Conservation (phyloP, 2,113 vertebrate genomes). For the Triplophysa dalaica region DNA sequence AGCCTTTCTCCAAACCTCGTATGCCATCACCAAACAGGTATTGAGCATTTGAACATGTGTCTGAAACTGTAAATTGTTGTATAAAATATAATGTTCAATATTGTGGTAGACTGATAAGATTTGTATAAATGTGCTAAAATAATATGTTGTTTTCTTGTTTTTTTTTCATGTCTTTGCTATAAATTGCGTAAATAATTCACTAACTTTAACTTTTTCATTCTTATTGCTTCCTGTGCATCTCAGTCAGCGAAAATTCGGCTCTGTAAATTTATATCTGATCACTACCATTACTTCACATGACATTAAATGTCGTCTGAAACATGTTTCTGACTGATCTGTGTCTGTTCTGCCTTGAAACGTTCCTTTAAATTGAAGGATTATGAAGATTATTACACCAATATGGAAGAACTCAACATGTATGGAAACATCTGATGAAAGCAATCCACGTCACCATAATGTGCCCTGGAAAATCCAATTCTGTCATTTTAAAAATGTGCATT, state of each 20-base stretch:
- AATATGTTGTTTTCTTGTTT: not conserved
- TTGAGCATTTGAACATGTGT: not conserved
- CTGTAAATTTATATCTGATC: slow-evolving; percentile 13
- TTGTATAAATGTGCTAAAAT: too few species aligned
- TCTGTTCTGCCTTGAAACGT: not conserved
- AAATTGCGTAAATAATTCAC: too few species aligned
- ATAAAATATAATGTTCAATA: too few species aligned
- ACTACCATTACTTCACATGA: not conserved
- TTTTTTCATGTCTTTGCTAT: too few species aligned
- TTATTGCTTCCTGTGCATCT: slow-evolving; percentile 1
- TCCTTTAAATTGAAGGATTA: slow-evolving; percentile 40
- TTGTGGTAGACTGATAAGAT: too few species aligned
- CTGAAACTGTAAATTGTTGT: not conserved
- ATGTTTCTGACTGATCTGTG: slow-evolving; percentile 11
- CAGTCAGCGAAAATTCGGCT: slow-evolving; percentile 50
- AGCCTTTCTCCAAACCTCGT: slow-evolving; percentile 50
- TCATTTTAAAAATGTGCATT: not conserved
- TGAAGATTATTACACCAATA: slow-evolving; percentile 56
- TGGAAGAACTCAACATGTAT: slow-evolving; percentile 56
- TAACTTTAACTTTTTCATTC: not conserved
- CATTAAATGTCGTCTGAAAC: slow-evolving; percentile 30
- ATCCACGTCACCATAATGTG: not conserved
- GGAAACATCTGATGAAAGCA: slow-evolving; percentile 56
- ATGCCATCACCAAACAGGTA: slow-evolving; percentile 29
- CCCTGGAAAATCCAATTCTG: too few species aligned